These are phyloP conservation scores for Dasyprocta punctata DNA, from an alignment of 2,113 vertebrate species.

Conservation along the genomic window DNA sequence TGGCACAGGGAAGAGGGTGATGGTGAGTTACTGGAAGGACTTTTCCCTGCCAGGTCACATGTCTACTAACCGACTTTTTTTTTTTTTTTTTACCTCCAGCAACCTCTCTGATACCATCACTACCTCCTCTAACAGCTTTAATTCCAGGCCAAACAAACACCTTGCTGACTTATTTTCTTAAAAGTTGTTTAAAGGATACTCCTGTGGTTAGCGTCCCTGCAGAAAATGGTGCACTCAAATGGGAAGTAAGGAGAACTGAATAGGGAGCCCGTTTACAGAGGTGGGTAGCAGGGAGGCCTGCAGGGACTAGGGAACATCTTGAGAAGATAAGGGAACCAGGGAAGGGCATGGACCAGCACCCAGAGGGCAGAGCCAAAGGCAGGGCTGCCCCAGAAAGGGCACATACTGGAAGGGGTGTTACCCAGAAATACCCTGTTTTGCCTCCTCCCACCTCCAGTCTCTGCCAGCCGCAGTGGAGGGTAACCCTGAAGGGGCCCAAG, in stretches of 20 bases:
- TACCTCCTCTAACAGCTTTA: background rate
- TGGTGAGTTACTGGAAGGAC: background rate
- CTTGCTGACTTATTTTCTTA: background rate
- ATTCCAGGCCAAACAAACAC: background rate
- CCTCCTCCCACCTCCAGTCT: no score
- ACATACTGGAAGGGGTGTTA: background rate
- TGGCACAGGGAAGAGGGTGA: fast-evolving
- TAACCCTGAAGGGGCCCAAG: background rate
- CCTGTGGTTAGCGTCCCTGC: background rate
- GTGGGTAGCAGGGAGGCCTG: background rate
- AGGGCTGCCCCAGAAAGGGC: no score
- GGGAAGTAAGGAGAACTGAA: background rate
- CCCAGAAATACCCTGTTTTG: background rate
- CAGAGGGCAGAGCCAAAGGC: background rate
- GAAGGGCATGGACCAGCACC: fast-evolving
- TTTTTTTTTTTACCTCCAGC: no score
- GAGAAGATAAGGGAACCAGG: fast-evolving
- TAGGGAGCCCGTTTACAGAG: background rate
- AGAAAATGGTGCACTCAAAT: background rate
- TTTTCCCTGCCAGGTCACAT: fast-evolving
- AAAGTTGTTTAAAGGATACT: slow-evolving; percentile 11
- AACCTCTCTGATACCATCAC: background rate
- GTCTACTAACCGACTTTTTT: background rate
- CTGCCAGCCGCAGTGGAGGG: fast-evolving
- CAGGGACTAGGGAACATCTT: background rate